Evolutionary conservation across 2,113 vertebrate genomes (phyloP).

Genomic region (Hypocryptadius cinnamomeus): DNA sequence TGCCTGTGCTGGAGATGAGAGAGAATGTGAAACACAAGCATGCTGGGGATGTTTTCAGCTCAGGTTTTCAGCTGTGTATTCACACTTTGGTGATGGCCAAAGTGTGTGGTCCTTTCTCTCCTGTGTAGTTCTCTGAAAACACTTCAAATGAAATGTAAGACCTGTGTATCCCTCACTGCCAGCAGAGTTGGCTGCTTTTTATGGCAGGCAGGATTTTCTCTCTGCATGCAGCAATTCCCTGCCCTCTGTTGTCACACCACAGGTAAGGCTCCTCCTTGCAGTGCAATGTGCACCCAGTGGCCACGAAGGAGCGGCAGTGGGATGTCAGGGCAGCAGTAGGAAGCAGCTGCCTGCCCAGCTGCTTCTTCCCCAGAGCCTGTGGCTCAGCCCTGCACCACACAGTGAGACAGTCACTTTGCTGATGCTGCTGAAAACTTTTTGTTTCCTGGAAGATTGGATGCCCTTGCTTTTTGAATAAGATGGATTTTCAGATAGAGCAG

Average conservation of each 20-base stretch:
- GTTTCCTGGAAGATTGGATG: background rate
- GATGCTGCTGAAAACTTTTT: background rate
- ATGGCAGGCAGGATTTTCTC: background rate
- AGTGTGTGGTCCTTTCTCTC: background rate
- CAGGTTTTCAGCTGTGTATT: fast-evolving
- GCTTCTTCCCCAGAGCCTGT: too few species aligned
- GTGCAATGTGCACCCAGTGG: fast-evolving
- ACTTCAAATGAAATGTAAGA: background rate
- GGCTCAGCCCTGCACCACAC: background rate
- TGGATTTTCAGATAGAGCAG: background rate
- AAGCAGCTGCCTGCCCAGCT: background rate
- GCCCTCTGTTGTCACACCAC: too few species aligned
- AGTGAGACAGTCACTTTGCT: background rate
- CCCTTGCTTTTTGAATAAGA: background rate
- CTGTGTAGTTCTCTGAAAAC: background rate
- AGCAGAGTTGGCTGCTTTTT: background rate
- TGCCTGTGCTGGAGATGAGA: fast-evolving
- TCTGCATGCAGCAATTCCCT: background rate
- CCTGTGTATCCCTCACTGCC: background rate
- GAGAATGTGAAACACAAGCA: background rate
- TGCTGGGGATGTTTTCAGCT: background rate
- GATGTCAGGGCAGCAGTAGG: background rate
- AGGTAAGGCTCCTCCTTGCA: background rate
- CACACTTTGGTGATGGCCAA: background rate
- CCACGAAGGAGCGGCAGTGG: fast-evolving